Percentiles rank a stretch among this genome's conserved stretches.
These are phyloP conservation scores for Caradrina kadenii DNA, from an alignment of 2,888 invertebrate genomes.

Conservation along the genomic window DNA sequence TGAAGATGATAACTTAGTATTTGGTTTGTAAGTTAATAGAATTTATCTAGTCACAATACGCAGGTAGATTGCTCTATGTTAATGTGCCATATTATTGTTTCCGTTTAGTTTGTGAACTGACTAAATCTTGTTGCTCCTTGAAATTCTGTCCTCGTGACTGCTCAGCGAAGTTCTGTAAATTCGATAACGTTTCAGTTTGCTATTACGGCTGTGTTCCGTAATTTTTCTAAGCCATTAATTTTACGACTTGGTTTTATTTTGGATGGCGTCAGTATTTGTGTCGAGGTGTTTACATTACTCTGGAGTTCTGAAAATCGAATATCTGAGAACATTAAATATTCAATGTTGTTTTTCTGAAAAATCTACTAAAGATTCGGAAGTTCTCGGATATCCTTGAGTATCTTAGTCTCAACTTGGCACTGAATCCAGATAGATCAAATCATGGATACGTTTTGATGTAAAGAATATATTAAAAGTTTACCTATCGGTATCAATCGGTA, in stretches of 20 bases:
- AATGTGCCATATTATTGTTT: slow-evolving; percentile 24
- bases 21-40: slow-evolving; percentile 22
- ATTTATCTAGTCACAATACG: slow-evolving; percentile 15
- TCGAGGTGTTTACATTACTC: slow-evolving; percentile 30
- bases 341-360: not conserved
- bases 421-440: not conserved
- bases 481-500: not conserved
- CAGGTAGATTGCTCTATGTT: slow-evolving; percentile 15
- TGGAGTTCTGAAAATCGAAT: not conserved
- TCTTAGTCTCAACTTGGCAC: not conserved
- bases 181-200: slow-evolving; percentile 52
- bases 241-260: slow-evolving; percentile 48
- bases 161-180: slow-evolving; percentile 49
- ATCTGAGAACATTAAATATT: not conserved
- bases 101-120: slow-evolving; percentile 38
- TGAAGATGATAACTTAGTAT: slow-evolving; percentile 13
- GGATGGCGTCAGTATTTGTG: slow-evolving; percentile 13
- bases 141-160: slow-evolving; percentile 43
- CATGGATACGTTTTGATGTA: not conserved
- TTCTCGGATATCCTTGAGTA: not conserved
- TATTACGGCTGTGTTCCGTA: slow-evolving; percentile 34
- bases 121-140: slow-evolving; percentile 46
- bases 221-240: slow-evolving; percentile 53
- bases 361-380: not conserved
- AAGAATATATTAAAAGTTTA: not conserved